Evolutionary conservation across 2,797 vertebrate species (phyloP).

Genomic region (Yasuhikotakia modesta): DNA sequence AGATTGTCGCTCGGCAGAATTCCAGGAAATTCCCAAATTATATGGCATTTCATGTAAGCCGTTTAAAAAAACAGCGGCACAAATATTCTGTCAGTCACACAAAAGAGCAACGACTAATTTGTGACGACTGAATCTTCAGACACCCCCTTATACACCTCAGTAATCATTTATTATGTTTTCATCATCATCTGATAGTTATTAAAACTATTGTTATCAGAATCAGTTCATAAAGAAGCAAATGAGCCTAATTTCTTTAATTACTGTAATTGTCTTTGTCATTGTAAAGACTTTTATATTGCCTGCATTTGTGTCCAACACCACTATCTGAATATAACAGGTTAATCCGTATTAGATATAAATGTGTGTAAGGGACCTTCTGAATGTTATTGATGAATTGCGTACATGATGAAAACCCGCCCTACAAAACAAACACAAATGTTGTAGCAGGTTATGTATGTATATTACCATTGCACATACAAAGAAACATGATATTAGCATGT

Average conservation of each 20-base stretch:
- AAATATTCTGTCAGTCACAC: background rate
- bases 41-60: background rate
- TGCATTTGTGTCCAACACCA: background rate
- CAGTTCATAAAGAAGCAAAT: background rate
- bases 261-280: background rate
- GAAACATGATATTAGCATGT: background rate
- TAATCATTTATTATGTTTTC: background rate
- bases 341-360: too few relatives aligned
- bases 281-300: background rate
- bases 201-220: background rate
- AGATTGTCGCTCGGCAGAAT: background rate
- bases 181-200: background rate
- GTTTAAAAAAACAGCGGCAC: background rate
- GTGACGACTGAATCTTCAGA: background rate
- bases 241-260: background rate
- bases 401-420: background rate
- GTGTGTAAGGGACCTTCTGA: too few relatives aligned
- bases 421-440: background rate
- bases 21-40: background rate
- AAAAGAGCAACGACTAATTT: background rate
- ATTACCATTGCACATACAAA: background rate
- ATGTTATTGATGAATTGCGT: background rate
- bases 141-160: background rate
- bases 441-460: background rate
- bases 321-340: too few relatives aligned